A percentile compares a stretch with the other conserved stretches of the same genome.
These are phyloP conservation scores for Apodemus sylvaticus DNA, from an alignment of 2,113 vertebrate genomes.

Conservation along the genomic window DNA sequence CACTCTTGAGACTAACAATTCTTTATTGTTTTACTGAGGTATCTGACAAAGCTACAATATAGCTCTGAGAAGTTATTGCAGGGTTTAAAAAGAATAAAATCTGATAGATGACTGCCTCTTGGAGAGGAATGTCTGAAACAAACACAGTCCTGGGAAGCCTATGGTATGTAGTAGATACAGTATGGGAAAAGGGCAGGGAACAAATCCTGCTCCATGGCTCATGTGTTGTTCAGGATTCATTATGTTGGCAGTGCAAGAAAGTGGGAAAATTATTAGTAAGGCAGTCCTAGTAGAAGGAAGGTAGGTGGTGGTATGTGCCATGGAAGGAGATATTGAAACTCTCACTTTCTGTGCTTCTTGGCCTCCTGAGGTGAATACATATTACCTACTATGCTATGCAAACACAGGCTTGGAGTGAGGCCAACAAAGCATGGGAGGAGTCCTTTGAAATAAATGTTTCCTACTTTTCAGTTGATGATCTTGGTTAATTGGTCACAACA, in stretches of 20 bases:
- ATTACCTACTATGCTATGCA: background rate
- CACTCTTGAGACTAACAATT: conserved; percentile 30
- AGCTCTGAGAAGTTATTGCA: background rate
- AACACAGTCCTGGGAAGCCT: background rate
- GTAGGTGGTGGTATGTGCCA: background rate
- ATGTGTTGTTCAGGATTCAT: background rate
- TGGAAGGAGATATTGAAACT: background rate
- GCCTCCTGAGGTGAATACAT: background rate
- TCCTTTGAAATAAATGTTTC: background rate
- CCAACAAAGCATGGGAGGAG: background rate
- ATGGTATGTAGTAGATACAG: background rate
- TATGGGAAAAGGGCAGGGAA: background rate
- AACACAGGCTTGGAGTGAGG: background rate
- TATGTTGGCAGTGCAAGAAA: background rate
- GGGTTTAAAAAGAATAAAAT: conserved; percentile 29
- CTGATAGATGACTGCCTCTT: background rate
- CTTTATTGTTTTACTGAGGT: background rate
- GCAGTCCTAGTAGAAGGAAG: background rate
- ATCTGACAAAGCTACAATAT: background rate
- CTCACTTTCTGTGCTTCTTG: background rate
- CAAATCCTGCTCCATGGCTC: background rate
- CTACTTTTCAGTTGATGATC: background rate
- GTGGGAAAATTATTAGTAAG: background rate
- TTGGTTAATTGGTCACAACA: background rate
- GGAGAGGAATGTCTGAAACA: background rate